Conservation (phyloP, 2,888 invertebrate genomes). For the Cosmopolites sordidus region DNA sequence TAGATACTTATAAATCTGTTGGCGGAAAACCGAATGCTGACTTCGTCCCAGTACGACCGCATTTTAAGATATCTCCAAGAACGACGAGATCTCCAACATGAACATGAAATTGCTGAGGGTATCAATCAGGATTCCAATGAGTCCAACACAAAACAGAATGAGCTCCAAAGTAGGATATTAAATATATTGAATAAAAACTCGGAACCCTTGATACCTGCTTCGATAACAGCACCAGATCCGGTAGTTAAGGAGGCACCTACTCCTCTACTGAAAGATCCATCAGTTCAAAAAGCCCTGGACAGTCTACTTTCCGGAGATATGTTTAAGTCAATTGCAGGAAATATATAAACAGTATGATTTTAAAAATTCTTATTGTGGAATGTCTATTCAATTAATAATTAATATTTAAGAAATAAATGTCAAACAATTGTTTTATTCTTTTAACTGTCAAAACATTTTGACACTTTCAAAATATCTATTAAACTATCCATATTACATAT, state of each 20-base stretch:
- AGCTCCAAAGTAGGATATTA: constrained; percentile 73
- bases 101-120: constrained; percentile 69
- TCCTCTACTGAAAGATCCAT: constrained; percentile 67
- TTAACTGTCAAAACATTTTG: too few species aligned
- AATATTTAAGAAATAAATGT: too few species aligned
- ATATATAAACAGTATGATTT: too few species aligned
- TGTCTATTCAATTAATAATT: too few species aligned
- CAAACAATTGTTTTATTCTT: too few species aligned
- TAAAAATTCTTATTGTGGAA: too few species aligned
- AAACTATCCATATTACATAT: too few species aligned
- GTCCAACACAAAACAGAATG: constrained; percentile 59
- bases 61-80: constrained; percentile 70
- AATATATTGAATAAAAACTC: constrained; percentile 64
- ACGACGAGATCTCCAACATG: constrained; percentile 68
- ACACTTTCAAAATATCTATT: too few species aligned
- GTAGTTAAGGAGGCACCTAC: constrained; percentile 37
- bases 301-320: constrained; percentile 59
- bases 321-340: constrained; percentile 50
- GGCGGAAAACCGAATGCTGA: constrained; percentile 74
- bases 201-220: constrained; percentile 38
- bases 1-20: constrained; percentile 68
- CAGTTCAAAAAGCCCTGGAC: constrained; percentile 75
- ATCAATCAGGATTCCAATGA: constrained; percentile 49
- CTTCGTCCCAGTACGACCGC: constrained; percentile 74
- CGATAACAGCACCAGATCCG: constrained; percentile 41